Evolutionary conservation across 2,113 vertebrate genomes (phyloP), one percentile per base, ranked within the genome.

Genomic region (Malurus elegans): DNA sequence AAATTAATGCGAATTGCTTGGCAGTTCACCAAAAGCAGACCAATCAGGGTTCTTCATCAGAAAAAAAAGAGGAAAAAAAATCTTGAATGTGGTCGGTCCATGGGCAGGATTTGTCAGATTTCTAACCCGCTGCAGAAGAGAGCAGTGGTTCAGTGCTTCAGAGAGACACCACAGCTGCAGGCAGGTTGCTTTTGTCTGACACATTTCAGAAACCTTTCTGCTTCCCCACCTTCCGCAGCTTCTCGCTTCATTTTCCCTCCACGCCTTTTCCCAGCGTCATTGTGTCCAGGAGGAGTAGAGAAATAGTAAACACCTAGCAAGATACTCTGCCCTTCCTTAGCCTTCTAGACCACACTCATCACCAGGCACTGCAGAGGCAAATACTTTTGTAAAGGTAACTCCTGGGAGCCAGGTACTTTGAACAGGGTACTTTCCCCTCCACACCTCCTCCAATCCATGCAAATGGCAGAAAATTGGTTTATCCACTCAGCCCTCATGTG

Each of bases 171-270:
- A 34, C 34, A 76, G 67, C 58, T 5, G 2, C 0, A 0, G 44
- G 57, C 19, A 31, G 75, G n/a, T 42, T 56, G 57, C 24, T 18
- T 60, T 90, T 56, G 38, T 58, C 79, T 32, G 92, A 70, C 57
- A 38, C 34, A 10, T 94, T 67, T 64, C 56, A 66, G 62, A 88
- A 76, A 73, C 7, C 10, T 34, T 81, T 91, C 65, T 62, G 78
- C 51, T 81, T 38, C 64, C 89, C 47, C 57, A 75, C 42, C 40
- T 83, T 69, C 57, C 0, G 0, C 45, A 83, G 62, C 26, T 47
- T 70, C 79, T 58, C 0, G 0, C 12, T 70, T 53, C 0, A 1
- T 8, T 4, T 75, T n/a, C 70, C 50, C 42, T 32, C 9, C 1
- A 0, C 16, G 15, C 23, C 12, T 85, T 74, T 58, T 38, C 34